Percentiles rank a stretch among this genome's conserved stretches.
Conservation (phyloP, 2,888 invertebrate genomes). For the Pollenia angustigena region DNA sequence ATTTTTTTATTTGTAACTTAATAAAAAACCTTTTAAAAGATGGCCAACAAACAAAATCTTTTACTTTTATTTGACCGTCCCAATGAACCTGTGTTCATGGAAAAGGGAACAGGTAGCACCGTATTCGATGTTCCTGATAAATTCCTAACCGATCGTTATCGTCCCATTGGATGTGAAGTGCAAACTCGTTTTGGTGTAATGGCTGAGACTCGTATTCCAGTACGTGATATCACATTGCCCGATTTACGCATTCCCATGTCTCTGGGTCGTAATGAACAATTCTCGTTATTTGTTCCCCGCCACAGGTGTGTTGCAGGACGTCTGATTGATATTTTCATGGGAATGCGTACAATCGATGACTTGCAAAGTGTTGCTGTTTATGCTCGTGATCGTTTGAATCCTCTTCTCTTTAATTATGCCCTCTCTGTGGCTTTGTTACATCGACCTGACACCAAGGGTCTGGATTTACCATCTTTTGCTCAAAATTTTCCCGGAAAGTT, state of each 20-base stretch:
- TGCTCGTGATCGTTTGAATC: constrained; percentile 90
- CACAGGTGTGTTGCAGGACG: constrained; percentile 88
- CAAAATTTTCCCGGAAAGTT: constrained; percentile 89
- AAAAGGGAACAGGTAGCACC: constrained; percentile 87
- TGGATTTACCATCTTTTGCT: constrained; percentile 87
- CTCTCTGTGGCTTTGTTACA: constrained; percentile 91
- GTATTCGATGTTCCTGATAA: constrained; percentile 87
- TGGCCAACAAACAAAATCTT: constrained; percentile 87
- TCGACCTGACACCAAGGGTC: constrained; percentile 86
- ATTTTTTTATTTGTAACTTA: too few relatives aligned
- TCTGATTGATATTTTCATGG: constrained; percentile 89
- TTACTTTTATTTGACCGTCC: constrained; percentile 90
- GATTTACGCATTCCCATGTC: constrained; percentile 87
- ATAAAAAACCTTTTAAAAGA: constrained; percentile 78
- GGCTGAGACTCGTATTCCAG: constrained; percentile 85
- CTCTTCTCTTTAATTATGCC: constrained; percentile 91
- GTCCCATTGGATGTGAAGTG: constrained; percentile 85
- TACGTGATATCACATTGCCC: constrained; percentile 87
- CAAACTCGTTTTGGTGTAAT: constrained; percentile 86
- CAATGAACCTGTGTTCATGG: constrained; percentile 90
- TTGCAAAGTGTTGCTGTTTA: constrained; percentile 88
- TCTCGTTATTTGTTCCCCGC: constrained; percentile 89
- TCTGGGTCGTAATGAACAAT: constrained; percentile 87
- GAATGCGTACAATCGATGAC: constrained; percentile 89
- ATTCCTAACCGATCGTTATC: constrained; percentile 86